phyloP scores from a whole-genome alignment of 2,797 vertebrate species.

The Scyliorhinus canicula region DNA sequence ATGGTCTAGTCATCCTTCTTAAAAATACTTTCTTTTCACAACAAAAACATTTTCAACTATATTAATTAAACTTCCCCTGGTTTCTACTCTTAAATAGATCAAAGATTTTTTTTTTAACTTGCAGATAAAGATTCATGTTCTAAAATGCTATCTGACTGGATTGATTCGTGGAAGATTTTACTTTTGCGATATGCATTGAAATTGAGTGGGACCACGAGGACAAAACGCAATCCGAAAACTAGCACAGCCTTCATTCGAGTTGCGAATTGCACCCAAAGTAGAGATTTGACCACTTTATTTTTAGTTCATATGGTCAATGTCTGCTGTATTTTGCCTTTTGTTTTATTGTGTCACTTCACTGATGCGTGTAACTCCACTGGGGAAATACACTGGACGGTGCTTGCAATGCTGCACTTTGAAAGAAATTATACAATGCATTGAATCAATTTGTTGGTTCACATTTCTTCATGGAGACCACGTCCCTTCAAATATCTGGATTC shows the following conservation, averaged over 20 bases:
- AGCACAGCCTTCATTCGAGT: not conserved
- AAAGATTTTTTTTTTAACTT: not conserved
- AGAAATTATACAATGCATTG: not conserved
- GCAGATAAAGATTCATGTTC: not conserved
- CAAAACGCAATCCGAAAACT: not conserved
- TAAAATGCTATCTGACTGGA: not conserved
- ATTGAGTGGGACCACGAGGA: not conserved
- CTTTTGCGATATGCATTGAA: not conserved
- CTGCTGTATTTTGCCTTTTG: not conserved
- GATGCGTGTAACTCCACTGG: not conserved
- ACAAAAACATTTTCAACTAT: not conserved
- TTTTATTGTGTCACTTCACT: not conserved
- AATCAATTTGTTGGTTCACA: not conserved
- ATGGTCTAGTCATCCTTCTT: not conserved
- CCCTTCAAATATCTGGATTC: not conserved
- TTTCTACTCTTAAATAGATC: not conserved
- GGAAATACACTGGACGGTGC: not conserved
- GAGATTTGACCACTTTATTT: not conserved
- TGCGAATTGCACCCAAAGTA: not conserved
- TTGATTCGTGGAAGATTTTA: not conserved
- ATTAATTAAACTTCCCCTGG: not conserved
- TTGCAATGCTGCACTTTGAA: not conserved
- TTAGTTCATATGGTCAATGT: not conserved
- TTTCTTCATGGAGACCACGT: not conserved
- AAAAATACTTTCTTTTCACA: not conserved